Base-by-base conservation (phyloP, 2,888 invertebrate genomes). In the Hydroisotoma schaefferi region DNA sequence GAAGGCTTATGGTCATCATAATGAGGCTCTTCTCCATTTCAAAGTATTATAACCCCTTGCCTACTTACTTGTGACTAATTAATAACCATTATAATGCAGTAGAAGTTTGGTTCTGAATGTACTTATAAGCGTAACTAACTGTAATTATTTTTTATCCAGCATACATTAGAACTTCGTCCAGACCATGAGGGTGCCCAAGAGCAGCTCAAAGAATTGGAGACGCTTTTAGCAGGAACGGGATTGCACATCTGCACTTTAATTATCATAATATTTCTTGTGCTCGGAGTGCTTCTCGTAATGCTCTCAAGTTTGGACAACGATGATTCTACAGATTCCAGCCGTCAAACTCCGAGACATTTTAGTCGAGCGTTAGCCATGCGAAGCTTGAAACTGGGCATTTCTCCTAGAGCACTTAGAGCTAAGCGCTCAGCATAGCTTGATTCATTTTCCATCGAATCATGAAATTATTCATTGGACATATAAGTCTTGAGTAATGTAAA, bases 361-460 rank as follows among this genome's bases (percentile, higher is more conserved):
- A 91, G 90, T 79, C 83, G 90, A 72, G 89, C 90, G 15, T 87
- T 91, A 87, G 90, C 91, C 18, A 90, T 91, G 90, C 82, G 90
- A 15, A 88, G 89, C 18, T 80, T 92, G 44, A 78, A 78, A 70
- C 73, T 79, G 40, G 78, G 79, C 1, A 77, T 79, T 51, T 79
- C 78, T 63, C 78, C 77, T 8, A 69, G 75, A 52, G 71, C 74
- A 37, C 68, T 73, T 37, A 68, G 74, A 51, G 63, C 72, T 51
- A 74, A 75, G 57, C 68, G 74, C 59, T 68, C 67, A 62, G 66
- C 70, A 25, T 70, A 59, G 64, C 27, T 28, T 23, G n/a, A 4
- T 20, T 18, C n/a, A n/a, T n/a, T n/a, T n/a, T n/a, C n/a, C n/a
- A n/a, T n/a, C n/a, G n/a, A 43, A 20, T 6, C 8, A 33, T 33